Evolutionary conservation across 2,888 invertebrate species (phyloP).

Genomic region (Gonocerus acuteangulatus): DNA sequence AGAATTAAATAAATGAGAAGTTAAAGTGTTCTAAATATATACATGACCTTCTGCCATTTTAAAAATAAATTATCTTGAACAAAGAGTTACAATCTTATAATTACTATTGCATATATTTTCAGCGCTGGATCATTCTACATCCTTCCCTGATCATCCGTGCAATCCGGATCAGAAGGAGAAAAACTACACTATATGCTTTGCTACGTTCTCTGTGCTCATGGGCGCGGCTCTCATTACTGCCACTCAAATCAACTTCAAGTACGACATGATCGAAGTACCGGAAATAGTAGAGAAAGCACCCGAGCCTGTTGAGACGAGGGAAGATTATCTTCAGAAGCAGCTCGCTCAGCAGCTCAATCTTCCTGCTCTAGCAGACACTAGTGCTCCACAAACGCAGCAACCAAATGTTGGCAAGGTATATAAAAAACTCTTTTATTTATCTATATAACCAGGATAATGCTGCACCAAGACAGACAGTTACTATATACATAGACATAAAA

Average conservation of each 20-base stretch:
- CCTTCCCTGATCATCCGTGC: slow-evolving; percentile 89
- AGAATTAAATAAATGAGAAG: too few species aligned
- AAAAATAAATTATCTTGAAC: too few species aligned
- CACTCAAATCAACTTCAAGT: slow-evolving; percentile 67
- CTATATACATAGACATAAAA: too few species aligned
- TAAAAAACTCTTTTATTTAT: too few species aligned
- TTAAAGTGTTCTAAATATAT: too few species aligned
- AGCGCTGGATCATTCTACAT: slow-evolving; percentile 90
- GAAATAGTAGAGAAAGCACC: slow-evolving; percentile 48
- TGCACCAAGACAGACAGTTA: too few species aligned
- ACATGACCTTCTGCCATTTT: too few species aligned
- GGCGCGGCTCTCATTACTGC: slow-evolving; percentile 87
- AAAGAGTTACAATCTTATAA: too few species aligned
- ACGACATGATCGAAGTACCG: slow-evolving; percentile 43
- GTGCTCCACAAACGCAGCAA: slow-evolving; percentile 40
- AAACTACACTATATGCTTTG: slow-evolving; percentile 97
- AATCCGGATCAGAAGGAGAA: slow-evolving; percentile 79
- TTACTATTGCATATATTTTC: too few species aligned
- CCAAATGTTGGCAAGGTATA: slow-evolving; percentile 41
- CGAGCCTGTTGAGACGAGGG: slow-evolving; percentile 47
- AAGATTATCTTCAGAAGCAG: slow-evolving; percentile 76
- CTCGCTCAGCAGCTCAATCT: slow-evolving; percentile 74
- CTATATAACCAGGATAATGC: slow-evolving; percentile 16
- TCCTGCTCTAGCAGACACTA: slow-evolving; percentile 67
- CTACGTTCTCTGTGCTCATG: slow-evolving; percentile 92